Evolutionary conservation across 2,797 vertebrate species (phyloP).

Genomic region (Propithecus perrieri): DNA sequence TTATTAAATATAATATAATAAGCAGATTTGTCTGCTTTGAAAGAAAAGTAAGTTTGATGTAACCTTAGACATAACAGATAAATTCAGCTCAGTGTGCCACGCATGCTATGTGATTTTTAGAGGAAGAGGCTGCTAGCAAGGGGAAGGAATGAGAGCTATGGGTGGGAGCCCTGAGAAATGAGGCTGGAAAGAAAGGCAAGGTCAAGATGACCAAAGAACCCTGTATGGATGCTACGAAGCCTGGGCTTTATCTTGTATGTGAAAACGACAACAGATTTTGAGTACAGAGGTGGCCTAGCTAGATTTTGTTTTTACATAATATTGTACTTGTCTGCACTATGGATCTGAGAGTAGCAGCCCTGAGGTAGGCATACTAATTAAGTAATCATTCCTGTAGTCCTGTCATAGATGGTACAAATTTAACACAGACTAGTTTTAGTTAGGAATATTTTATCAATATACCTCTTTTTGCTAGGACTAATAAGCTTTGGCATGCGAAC

Average conservation of each 20-base stretch:
- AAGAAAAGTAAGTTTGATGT: neutral
- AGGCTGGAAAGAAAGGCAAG: neutral
- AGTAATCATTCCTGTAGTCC: neutral
- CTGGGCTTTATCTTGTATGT: neutral
- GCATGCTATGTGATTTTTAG: neutral
- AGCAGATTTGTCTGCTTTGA: neutral
- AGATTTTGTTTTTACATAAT: neutral
- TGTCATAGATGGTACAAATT: neutral
- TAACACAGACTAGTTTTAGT: neutral
- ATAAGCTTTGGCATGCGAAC: neutral
- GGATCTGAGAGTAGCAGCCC: neutral
- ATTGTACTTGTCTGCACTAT: neutral
- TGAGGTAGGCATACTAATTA: fast-evolving
- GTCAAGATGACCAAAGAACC: neutral
- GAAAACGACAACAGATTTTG: neutral
- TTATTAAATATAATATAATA: conserved; percentile 3
- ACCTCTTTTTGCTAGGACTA: neutral
- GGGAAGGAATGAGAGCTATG: fast-evolving
- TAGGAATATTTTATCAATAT: neutral
- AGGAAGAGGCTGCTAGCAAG: neutral
- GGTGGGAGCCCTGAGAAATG: neutral
- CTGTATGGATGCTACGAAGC: neutral
- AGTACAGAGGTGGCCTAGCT: neutral
- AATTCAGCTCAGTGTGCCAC: neutral
- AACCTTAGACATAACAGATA: neutral